Evolutionary conservation across 1,140 invertebrate species (phyloP).

Genomic region (Micrasema longulum): DNA sequence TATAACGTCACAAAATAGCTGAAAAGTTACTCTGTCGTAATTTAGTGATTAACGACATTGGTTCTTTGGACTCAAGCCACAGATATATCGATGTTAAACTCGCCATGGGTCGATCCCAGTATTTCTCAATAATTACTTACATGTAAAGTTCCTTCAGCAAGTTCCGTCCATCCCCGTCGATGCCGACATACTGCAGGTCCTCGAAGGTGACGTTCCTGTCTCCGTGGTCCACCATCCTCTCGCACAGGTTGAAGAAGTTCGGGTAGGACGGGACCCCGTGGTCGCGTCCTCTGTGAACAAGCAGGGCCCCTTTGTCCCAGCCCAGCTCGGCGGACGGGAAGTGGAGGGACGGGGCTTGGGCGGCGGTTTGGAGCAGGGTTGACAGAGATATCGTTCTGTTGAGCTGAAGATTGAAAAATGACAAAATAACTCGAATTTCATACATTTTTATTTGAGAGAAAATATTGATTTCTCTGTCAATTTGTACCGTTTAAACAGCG

Average conservation of each 20-base stretch:
- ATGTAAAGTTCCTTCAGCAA: slow-evolving; percentile 76
- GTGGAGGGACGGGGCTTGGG: slow-evolving; percentile 66
- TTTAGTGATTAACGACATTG: too few species aligned
- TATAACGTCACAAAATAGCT: too few species aligned
- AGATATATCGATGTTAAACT: too few species aligned
- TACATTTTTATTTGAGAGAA: too few species aligned
- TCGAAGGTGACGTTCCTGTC: slow-evolving; percentile 69
- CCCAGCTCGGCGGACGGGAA: slow-evolving; percentile 57
- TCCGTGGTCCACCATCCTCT: slow-evolving; percentile 62
- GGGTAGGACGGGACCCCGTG: slow-evolving; percentile 92
- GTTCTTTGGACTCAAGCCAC: too few species aligned
- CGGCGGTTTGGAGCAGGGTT: slow-evolving; percentile 66
- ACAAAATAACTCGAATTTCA: too few species aligned
- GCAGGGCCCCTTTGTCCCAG: slow-evolving; percentile 69
- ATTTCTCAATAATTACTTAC: slow-evolving; percentile 55
- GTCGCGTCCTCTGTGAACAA: slow-evolving; percentile 83
- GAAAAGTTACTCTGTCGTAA: too few species aligned
- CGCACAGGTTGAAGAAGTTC: slow-evolving; percentile 80
- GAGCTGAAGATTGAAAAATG: slow-evolving; percentile 57
- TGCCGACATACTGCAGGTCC: slow-evolving; percentile 73
- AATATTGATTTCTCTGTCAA: too few species aligned
- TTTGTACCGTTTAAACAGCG: too few species aligned
- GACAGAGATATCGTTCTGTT: slow-evolving; percentile 60
- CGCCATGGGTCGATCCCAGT: slow-evolving; percentile 3
- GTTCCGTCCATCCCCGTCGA: slow-evolving; percentile 69